Conservation (phyloP, 2,113 vertebrate genomes). For the Corynorhinus townsendii region DNA sequence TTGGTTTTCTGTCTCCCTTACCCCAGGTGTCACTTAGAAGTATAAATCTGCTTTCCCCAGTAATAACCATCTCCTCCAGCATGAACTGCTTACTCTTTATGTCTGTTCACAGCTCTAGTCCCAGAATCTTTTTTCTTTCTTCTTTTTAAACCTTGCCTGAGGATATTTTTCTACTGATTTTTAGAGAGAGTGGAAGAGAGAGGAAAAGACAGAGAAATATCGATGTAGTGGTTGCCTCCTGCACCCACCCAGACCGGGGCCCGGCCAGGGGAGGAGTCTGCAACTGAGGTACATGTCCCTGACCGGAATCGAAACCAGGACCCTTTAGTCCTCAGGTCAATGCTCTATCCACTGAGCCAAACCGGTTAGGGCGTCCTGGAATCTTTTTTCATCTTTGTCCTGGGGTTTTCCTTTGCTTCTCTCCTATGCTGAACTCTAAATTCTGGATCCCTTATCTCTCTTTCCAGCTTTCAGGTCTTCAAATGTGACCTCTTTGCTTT, state of each 20-base stretch:
- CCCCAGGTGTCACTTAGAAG: neutral
- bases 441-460: neutral
- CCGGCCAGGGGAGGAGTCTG: too few species aligned
- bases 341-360: too few species aligned
- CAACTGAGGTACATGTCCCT: too few species aligned
- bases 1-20: neutral
- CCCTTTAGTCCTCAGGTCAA: too few species aligned
- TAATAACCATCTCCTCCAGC: neutral
- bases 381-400: neutral
- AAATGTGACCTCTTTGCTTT: neutral
- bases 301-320: too few species aligned
- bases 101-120: neutral
- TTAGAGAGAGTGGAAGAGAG: too few species aligned
- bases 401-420: conserved; percentile 3
- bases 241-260: too few species aligned
- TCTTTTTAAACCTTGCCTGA: too few species aligned
- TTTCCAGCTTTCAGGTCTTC: neutral
- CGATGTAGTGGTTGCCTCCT: too few species aligned
- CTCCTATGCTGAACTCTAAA: neutral
- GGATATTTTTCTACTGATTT: too few species aligned
- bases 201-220: too few species aligned
- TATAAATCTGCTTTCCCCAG: neutral
- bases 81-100: neutral
- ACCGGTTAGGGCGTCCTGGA: neutral
- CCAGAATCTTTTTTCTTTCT: neutral